Evolutionary conservation across 1,140 invertebrate genomes (phyloP).

Genomic region (Leptinotarsa undecemlineata): DNA sequence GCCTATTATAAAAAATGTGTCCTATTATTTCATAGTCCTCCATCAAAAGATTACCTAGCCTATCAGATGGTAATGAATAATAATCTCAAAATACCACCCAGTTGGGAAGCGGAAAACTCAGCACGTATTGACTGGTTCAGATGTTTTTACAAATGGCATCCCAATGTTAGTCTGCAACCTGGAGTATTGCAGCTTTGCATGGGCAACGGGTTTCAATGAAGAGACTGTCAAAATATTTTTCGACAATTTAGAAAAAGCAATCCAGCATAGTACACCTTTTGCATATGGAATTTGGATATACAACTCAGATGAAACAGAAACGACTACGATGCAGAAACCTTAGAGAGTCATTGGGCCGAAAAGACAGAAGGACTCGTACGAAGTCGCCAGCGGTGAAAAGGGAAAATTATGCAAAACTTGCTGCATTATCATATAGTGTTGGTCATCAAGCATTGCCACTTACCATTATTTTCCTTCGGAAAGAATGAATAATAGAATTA

Average conservation of each 20-base stretch:
- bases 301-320: constrained; percentile 56
- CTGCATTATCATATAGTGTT: constrained; percentile 45
- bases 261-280: constrained; percentile 37
- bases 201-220: constrained; percentile 47
- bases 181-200: constrained; percentile 55
- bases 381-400: constrained; percentile 55
- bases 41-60: too few species aligned
- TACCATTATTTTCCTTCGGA: constrained; percentile 48
- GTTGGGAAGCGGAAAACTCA: background rate
- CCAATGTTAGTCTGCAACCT: constrained; percentile 52
- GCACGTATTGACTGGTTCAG: background rate
- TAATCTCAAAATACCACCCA: background rate
- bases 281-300: constrained; percentile 47
- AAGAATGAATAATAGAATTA: constrained; percentile 49
- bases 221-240: constrained; percentile 51
- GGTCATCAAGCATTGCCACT: constrained; percentile 40
- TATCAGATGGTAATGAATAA: too few species aligned
- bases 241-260: constrained; percentile 49
- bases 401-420: constrained; percentile 54
- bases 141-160: background rate
- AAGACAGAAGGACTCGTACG: constrained; percentile 49
- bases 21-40: too few species aligned
- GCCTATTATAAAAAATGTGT: too few species aligned
- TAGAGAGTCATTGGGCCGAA: constrained; percentile 50
- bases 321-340: constrained; percentile 57